Base-by-base conservation (phyloP, 2,888 invertebrate genomes). In the Philhelius pedissequus region DNA sequence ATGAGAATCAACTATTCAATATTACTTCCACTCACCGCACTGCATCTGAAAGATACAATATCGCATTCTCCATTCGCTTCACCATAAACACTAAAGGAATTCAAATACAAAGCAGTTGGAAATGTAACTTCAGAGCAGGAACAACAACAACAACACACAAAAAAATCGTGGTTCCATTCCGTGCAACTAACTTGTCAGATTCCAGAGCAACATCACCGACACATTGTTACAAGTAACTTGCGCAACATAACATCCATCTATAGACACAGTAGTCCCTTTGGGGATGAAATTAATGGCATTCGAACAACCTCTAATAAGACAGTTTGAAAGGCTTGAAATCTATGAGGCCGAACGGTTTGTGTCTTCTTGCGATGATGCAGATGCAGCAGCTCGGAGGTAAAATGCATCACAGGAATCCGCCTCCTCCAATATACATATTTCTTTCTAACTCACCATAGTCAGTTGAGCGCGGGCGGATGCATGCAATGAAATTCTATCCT, bases 231-330 rank as follows among this genome's bases (percentile, higher is more conserved):
- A 52, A 69, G 73, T 32, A 73, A 50, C 81, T 66, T 43, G 58
- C 68, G 56, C 7, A 56, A 56, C 35, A 56, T 56, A 56, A 38
- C 56, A 58, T 58, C 56, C 56, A 15, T 40, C 25, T 25, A 64
- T 60, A 74, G 25, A 75, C 50, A 83, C 83, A 79, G 80, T 84
- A 84, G 80, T 84, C 80, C 84, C 84, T 84, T 84, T n/a, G 80
- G 84, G 84, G 84, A 84, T 80, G 75, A 80, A 84, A 84, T 84
- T 84, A 84, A 84, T 84, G 80, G 80, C 84, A 84, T 84, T 84
- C 80, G 84, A 84, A 84, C 84, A 84, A 84, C 84, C 84, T 84
- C 84, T 84, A 84, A 84, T 84, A 84, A 84, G 84, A 84, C 84
- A 84, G 80, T 83, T 84, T 84, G 84, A 84, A 75, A 84, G 84